A percentile compares a stretch with the other conserved stretches of the same genome.
These are phyloP conservation scores for Anisognathus igniventris DNA, from an alignment of 2,797 vertebrate genomes.

Conservation along the genomic window DNA sequence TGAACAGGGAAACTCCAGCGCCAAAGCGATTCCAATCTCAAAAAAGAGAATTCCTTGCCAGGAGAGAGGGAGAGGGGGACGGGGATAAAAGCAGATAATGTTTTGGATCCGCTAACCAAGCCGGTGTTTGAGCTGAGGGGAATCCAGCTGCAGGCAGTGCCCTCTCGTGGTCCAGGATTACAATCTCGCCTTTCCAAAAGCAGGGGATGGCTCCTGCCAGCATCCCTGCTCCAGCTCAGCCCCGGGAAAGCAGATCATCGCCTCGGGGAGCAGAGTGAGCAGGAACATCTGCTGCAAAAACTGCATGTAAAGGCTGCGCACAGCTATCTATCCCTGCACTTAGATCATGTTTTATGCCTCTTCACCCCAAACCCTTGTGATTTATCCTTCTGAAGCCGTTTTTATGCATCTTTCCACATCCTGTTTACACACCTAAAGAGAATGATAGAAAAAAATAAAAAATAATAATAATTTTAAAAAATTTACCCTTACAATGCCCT, in stretches of 20 bases:
- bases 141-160: constrained; percentile 59
- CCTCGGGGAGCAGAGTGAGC: background rate
- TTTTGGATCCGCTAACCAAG: background rate
- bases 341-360: background rate
- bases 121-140: background rate
- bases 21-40: background rate
- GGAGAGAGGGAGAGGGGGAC: background rate
- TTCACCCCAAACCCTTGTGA: rapidly evolving
- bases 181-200: background rate
- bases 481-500: background rate
- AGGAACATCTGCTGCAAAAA: background rate
- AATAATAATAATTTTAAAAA: background rate
- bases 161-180: constrained; percentile 63
- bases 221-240: background rate
- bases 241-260: background rate
- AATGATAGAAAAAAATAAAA: background rate
- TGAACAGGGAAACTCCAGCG: background rate
- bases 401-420: background rate
- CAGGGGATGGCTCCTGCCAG: background rate
- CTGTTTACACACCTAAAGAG: background rate
- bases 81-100: background rate
- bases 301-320: background rate
- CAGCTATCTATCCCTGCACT: background rate
- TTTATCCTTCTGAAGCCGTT: background rate
- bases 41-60: background rate